Base-by-base conservation (phyloP, 2,888 invertebrate species). In the Erebia ligea region DNA sequence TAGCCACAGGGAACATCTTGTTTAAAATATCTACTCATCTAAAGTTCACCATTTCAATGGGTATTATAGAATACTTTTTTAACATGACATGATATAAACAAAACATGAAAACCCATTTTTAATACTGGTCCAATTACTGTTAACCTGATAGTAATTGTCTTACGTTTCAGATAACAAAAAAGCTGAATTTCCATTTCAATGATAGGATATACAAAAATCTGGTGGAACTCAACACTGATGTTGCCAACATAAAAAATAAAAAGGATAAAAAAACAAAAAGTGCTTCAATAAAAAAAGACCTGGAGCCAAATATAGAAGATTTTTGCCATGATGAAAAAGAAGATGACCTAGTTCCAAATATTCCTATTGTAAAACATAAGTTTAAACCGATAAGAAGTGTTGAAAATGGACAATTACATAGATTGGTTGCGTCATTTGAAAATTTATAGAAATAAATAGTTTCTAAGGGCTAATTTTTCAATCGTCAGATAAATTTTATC, bases 271-370 rank as follows among this genome's bases (percentile, higher is more conserved):
- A 79, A 73, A 70, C 82, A 0, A 84, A 77, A 69, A 75, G 75
- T 1, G 72, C 68, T n/a, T 17, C 73, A 1, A 10, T 63, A 34
- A 91, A 89, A 78, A 87, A 81, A 74, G 94, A 94, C 73, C 72
- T 90, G 0, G 94, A 93, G 76, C 94, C 94, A 9, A 88, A 89
- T 69, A 88, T 93, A 71, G 91, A 93, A 76, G 94, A 94, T 73
- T 94, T 94, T 75, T 89, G 81, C 68, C 82, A 88, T 76, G 85
- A 90, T 67, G 84, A 85, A n/a, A 81, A 79, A 62, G 88, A 88
- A 72, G 70, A 72, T 59, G 93, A 93, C 76, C 71, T 79, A 0
- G 79, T 84, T 15, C 91, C 91, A 2, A 80, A 75, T 8, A 86
- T 93, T 61, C 86, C 88, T 54, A 70, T 86, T 9, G 71, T 85